Base-by-base conservation (phyloP, 2,888 invertebrate species). In the Molanna angustata region DNA sequence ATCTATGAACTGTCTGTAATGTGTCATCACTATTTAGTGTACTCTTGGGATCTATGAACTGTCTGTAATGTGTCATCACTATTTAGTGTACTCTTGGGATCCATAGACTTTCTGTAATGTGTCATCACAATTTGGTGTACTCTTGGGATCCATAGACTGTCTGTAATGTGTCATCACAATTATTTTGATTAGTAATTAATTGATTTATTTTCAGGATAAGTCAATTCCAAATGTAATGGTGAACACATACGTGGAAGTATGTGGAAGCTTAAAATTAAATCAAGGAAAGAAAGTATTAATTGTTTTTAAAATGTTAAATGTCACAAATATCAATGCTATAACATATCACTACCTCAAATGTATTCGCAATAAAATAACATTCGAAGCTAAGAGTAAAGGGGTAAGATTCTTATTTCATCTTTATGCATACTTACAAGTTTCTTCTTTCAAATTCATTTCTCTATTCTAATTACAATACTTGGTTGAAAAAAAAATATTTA, bases 1-100 rank as follows among this genome's bases (percentile, higher is more conserved):
- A 1, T 83, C 84, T 0, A 84, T 85, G 63, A 87, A 86, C 64
- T 85, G n/a, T n/a, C n/a, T n/a, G n/a, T n/a, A n/a, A n/a, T n/a
- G n/a, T n/a, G n/a, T n/a, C n/a, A n/a, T n/a, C n/a, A n/a, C n/a
- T n/a, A n/a, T n/a, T n/a, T n/a, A n/a, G n/a, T n/a, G n/a, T n/a
- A n/a, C n/a, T n/a, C n/a, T n/a, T n/a, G n/a, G n/a, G n/a, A n/a
- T n/a, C n/a, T n/a, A n/a, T n/a, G n/a, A n/a, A n/a, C n/a, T n/a
- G n/a, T n/a, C n/a, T n/a, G n/a, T n/a, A n/a, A n/a, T n/a, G n/a
- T n/a, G n/a, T n/a, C n/a, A n/a, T n/a, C n/a, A n/a, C n/a, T n/a
- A n/a, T n/a, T n/a, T n/a, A n/a, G n/a, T n/a, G n/a, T n/a, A n/a
- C n/a, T n/a, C n/a, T n/a, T n/a, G n/a, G n/a, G n/a, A n/a, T n/a